Percentiles rank a stretch among this genome's conserved stretches.
phyloP scores from a whole-genome alignment of 2,797 vertebrate genomes.

The Cetoscarus ocellatus region DNA sequence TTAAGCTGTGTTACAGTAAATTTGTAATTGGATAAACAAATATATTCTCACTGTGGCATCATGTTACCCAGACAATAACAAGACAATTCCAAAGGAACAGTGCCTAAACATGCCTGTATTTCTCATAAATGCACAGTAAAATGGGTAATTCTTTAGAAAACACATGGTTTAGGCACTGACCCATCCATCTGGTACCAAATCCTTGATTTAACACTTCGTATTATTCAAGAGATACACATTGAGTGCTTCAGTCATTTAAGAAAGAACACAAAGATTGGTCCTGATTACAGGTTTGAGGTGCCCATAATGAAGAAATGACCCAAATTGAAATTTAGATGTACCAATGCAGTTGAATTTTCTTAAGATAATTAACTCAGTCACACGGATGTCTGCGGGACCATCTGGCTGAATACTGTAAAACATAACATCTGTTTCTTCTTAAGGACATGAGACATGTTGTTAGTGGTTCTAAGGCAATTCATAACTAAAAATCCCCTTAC shows the following conservation, averaged over 20 bases:
- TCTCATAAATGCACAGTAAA: not conserved
- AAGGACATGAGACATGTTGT: too few species aligned
- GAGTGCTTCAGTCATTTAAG: not conserved
- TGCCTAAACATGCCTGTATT: not conserved
- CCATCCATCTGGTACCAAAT: not conserved
- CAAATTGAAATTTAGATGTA: not conserved
- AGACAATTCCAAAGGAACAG: not conserved
- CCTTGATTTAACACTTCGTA: not conserved
- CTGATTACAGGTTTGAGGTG: not conserved
- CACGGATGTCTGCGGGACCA: too few species aligned
- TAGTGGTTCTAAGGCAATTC: too few species aligned
- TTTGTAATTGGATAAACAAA: not conserved
- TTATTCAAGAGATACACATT: not conserved
- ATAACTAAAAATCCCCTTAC: too few species aligned
- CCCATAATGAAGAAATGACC: not conserved
- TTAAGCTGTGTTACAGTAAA: not conserved
- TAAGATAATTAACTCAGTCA: too few species aligned
- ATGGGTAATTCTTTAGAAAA: conserved; percentile 4
- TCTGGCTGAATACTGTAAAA: too few species aligned
- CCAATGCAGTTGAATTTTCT: not conserved
- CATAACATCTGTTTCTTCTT: too few species aligned
- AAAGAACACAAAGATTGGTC: not conserved
- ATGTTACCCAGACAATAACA: not conserved
- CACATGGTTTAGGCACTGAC: not conserved
- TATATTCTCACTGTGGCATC: not conserved